Evolutionary conservation across 64 coral and sea anemone genomes (phyloP).

Genomic region (Montipora efflorescens): DNA sequence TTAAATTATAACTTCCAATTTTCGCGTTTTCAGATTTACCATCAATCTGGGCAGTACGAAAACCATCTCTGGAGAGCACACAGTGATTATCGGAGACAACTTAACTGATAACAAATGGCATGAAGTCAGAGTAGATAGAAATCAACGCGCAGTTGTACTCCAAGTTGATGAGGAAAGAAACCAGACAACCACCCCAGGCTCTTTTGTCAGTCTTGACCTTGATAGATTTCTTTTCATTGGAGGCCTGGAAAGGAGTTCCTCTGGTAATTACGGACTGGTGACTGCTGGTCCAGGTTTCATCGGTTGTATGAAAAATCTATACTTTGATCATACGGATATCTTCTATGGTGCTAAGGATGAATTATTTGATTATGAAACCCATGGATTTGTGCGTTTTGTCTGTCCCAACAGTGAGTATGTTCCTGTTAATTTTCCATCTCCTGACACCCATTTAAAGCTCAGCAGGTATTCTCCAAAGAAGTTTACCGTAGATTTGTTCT

Average conservation of each 20-base stretch:
- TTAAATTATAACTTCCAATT: background rate
- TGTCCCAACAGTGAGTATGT: constrained; percentile 54
- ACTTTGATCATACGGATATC: constrained; percentile 77
- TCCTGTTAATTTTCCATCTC: constrained; percentile 75
- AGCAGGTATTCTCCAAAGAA: constrained; percentile 52
- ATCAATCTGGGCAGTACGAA: constrained; percentile 72
- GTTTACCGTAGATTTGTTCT: constrained; percentile 72
- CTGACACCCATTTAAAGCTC: constrained; percentile 56
- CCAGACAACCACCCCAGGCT: constrained; percentile 7
- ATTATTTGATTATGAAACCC: constrained; percentile 13
- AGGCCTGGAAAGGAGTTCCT: constrained; percentile 58
- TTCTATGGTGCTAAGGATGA: constrained; percentile 47
- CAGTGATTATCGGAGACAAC: constrained; percentile 64
- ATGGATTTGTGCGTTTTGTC: background rate
- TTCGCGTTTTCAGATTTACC: constrained; percentile 45
- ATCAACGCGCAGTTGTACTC: background rate
- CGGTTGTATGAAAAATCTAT: constrained; percentile 76
- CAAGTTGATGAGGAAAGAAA: constrained; percentile 42
- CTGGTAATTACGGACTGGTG: constrained; percentile 43
- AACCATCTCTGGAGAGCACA: constrained; percentile 31
- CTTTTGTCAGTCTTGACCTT: constrained; percentile 65
- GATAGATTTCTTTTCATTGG: constrained; percentile 80
- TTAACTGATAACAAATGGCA: constrained; percentile 89
- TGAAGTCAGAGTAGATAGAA: constrained; percentile 38
- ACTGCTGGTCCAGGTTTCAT: constrained; percentile 56